Evolutionary conservation across 2,888 invertebrate species (phyloP).

Genomic region (Venusia cambrica): DNA sequence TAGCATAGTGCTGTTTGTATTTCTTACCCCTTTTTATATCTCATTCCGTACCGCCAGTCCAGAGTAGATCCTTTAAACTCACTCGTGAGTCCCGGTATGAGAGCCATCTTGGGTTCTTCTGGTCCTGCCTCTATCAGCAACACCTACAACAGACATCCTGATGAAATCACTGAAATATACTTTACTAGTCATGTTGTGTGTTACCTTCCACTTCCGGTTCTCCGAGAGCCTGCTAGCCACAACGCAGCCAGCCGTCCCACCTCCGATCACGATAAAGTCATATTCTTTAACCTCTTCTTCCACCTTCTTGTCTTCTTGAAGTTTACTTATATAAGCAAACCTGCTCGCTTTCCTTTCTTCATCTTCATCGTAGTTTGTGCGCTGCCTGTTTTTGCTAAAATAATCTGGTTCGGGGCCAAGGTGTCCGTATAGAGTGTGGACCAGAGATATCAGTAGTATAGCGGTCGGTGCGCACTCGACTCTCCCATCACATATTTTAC

Average conservation of each 20-base stretch:
- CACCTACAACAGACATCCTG: slow-evolving; percentile 42
- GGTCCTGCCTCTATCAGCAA: slow-evolving; percentile 65
- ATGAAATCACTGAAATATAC: too few species aligned
- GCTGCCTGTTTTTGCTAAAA: slow-evolving; percentile 44
- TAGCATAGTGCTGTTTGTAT: too few species aligned
- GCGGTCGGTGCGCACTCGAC: slow-evolving; percentile 74
- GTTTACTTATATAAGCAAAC: slow-evolving; percentile 30
- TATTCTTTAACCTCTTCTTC: slow-evolving; percentile 38
- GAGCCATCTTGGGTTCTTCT: slow-evolving; percentile 66
- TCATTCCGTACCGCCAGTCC: slow-evolving; percentile 69
- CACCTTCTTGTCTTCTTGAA: slow-evolving; percentile 22
- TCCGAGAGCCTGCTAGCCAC: slow-evolving; percentile 68
- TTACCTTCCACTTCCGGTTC: slow-evolving; percentile 68
- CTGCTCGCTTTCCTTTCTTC: slow-evolving; percentile 24
- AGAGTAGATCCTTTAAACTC: slow-evolving; percentile 65
- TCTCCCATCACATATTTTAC: slow-evolving; percentile 69
- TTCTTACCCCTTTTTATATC: slow-evolving; percentile 67
- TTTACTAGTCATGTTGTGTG: background rate
- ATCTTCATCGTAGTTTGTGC: slow-evolving; percentile 6
- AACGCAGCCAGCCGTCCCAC: slow-evolving; percentile 71
- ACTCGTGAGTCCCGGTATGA: slow-evolving; percentile 68
- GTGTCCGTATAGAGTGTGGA: slow-evolving; percentile 67
- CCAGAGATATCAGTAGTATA: slow-evolving; percentile 63
- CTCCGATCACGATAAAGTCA: slow-evolving; percentile 68
- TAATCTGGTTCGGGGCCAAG: slow-evolving; percentile 64